phyloP scores from a whole-genome alignment of 2,113 vertebrate species.

The Lipophrys pholis region DNA sequence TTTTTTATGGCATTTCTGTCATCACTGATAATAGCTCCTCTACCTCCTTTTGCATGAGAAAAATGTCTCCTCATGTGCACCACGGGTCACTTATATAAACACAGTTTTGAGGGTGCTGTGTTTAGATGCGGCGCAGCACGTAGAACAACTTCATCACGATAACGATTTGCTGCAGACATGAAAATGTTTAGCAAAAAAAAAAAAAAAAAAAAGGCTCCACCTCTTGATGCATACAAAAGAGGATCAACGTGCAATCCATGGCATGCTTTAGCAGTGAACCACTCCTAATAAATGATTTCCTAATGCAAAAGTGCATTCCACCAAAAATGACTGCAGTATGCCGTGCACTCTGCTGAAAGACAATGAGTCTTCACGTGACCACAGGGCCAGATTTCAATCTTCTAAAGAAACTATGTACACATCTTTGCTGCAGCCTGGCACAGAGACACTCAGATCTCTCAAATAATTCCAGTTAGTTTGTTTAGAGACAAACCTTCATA shows the following conservation, averaged over 20 bases:
- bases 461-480: slow-evolving; percentile 18
- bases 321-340: slow-evolving; percentile 13
- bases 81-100: slow-evolving; percentile 67
- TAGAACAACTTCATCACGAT: slow-evolving; percentile 42
- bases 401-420: neutral
- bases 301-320: slow-evolving; percentile 26
- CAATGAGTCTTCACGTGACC: slow-evolving; percentile 29
- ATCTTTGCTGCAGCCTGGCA: slow-evolving; percentile 36
- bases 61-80: slow-evolving; percentile 63
- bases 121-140: slow-evolving; percentile 49
- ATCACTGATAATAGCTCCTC: slow-evolving; percentile 49
- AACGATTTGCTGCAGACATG: slow-evolving; percentile 29
- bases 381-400: slow-evolving; percentile 27
- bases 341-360: slow-evolving; percentile 15
- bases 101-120: slow-evolving; percentile 41
- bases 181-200: slow-evolving; percentile 36
- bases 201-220: neutral
- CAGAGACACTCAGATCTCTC: slow-evolving; percentile 1
- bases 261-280: slow-evolving; percentile 13
- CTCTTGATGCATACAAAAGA: slow-evolving; percentile 39
- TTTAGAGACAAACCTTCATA: neutral
- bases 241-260: slow-evolving; percentile 44
- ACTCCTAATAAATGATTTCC: slow-evolving; percentile 24
- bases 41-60: slow-evolving; percentile 58
- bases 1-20: slow-evolving; percentile 16